Conservation (phyloP, 2,113 vertebrate species). For the Ciconia stormi region DNA sequence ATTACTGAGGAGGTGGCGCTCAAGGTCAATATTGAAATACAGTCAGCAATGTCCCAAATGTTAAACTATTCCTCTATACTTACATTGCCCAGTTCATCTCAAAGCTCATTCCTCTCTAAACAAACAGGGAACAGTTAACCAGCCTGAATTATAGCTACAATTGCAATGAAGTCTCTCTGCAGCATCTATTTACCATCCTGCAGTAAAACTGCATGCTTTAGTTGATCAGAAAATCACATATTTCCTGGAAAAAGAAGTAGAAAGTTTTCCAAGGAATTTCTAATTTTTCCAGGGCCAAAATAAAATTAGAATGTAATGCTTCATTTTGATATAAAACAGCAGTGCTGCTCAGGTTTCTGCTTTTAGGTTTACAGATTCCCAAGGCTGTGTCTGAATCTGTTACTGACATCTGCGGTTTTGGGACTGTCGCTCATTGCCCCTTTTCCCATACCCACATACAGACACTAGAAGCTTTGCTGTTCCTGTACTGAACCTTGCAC, state of each 20-base stretch:
- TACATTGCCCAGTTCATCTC: background rate
- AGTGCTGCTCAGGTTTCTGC: background rate
- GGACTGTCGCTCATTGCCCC: background rate
- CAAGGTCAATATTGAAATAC: slow-evolving; percentile 57
- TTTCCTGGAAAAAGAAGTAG: background rate
- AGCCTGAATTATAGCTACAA: background rate
- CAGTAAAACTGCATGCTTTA: background rate
- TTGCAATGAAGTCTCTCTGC: background rate
- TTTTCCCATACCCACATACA: background rate
- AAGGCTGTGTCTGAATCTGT: background rate
- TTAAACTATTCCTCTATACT: slow-evolving; percentile 10
- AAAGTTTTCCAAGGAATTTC: background rate
- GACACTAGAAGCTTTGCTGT: background rate
- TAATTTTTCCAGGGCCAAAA: background rate
- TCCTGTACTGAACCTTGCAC: background rate
- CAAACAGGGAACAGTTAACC: background rate
- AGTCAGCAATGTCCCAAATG: slow-evolving; percentile 12
- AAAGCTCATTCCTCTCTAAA: background rate
- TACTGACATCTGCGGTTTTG: background rate
- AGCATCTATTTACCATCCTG: background rate
- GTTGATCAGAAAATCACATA: background rate
- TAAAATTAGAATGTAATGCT: background rate
- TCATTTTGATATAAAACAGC: background rate
- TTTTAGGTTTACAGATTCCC: background rate
- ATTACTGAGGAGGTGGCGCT: background rate